A percentile compares a stretch with the other conserved stretches of the same genome.
Evolutionary conservation across 92 coral and sea anemone species (phyloP).

Genomic region (Bergia puertoricense): DNA sequence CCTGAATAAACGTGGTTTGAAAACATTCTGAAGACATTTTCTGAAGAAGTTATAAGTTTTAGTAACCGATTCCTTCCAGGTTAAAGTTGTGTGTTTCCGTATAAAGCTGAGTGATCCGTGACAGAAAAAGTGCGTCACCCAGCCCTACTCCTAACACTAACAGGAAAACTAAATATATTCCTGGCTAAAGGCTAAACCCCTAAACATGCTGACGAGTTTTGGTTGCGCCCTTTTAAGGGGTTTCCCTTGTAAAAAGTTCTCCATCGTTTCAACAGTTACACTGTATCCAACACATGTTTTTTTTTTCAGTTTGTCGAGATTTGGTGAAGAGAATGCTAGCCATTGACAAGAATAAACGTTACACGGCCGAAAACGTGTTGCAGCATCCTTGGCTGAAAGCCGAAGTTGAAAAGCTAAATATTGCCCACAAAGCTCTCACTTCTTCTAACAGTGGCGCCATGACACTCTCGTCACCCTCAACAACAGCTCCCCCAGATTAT

Average conservation of each 20-base stretch:
- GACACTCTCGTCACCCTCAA: neutral
- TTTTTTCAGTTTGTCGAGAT: conserved; percentile 69
- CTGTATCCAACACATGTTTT: neutral
- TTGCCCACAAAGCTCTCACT: neutral
- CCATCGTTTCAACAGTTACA: neutral
- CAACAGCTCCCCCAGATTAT: conserved; percentile 8
- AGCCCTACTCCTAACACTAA: neutral
- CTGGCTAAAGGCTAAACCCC: too few relatives aligned
- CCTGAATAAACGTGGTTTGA: too few relatives aligned
- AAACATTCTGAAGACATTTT: too few relatives aligned
- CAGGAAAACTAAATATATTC: neutral
- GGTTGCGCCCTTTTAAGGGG: too few relatives aligned
- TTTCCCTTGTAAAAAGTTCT: neutral
- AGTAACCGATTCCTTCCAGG: too few relatives aligned
- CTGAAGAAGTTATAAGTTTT: too few relatives aligned
- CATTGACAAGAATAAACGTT: conserved; percentile 72
- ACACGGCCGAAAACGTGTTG: conserved; percentile 63
- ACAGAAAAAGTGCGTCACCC: too few relatives aligned
- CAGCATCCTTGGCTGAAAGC: conserved; percentile 72
- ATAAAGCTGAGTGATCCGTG: too few relatives aligned
- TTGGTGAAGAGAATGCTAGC: conserved; percentile 79
- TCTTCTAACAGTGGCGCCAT: neutral
- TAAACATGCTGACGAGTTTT: too few relatives aligned
- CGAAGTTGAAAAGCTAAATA: conserved; percentile 33
- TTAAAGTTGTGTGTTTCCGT: too few relatives aligned